Base-by-base conservation (phyloP, 1,140 invertebrate species). In the Dysdera silvatica region DNA sequence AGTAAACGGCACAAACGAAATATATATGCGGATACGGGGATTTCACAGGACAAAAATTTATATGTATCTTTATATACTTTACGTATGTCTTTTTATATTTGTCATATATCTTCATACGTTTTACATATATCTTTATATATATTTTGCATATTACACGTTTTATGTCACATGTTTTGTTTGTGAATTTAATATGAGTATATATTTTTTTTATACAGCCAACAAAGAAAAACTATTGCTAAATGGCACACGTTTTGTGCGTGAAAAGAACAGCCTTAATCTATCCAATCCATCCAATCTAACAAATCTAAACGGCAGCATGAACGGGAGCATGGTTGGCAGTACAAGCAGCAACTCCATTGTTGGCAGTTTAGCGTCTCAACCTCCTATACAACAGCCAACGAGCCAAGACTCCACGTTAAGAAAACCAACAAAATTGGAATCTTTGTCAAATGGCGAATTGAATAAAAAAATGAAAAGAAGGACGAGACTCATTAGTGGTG, bases 401-500 rank as follows among this genome's bases (percentile, higher is more conserved):
- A 62, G 60, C 20, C 69, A 71, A 29, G 61, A 43, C 48, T 58
- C 52, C 26, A 72, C 35, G 20, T 16, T 53, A 4, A 61, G 73
- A 33, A 70, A 69, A 58, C 74, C 75, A 0, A 68, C 61, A 14
- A 67, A 73, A 20, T 64, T 77, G 5, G 71, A 76, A 52, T 70
- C 75, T 2, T 67, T 75, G 28, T 73, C 71, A 2, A 37, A 71
- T 8, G 63, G 69, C 4, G 65, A 68, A 8, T 55, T 65, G 8
- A n/a, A 45, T 28, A 69, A 63, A 26, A 65, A 64, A 10, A 71
- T 69, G 32, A 53, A 70, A 66, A 67, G 56, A 47, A 58, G 70
- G 61, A 65, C 72, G 71, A 12, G 48, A 14, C n/a, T 28, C 12
- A 51, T 35, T 32, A 64, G 52, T 18, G 37, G 32, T 2, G 61